These are phyloP conservation scores for Brachirus orientalis DNA, from an alignment of 2,113 vertebrate species.

Conservation along the genomic window DNA sequence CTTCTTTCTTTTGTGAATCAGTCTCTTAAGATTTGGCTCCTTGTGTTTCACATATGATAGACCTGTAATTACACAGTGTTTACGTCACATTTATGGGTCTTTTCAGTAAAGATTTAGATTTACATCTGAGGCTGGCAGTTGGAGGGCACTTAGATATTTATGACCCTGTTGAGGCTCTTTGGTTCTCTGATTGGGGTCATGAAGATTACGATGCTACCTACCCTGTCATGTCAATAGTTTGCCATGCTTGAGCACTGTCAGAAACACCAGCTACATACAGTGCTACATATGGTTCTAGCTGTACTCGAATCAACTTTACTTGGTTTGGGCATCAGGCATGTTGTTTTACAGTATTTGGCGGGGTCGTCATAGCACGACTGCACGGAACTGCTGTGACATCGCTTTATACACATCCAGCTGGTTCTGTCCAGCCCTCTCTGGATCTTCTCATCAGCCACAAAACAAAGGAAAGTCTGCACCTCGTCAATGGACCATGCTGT, in stretches of 20 bases:
- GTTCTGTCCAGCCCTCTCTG: too few relatives aligned
- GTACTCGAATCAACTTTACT: too few relatives aligned
- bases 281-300: too few relatives aligned
- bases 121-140: neutral
- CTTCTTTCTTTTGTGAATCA: constrained; percentile 19
- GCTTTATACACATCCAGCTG: too few relatives aligned
- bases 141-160: constrained; percentile 19
- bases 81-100: constrained; percentile 12
- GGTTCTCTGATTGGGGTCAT: constrained; percentile 12
- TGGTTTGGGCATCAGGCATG: too few relatives aligned
- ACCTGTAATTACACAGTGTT: constrained; percentile 13
- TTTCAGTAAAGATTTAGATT: constrained; percentile 6
- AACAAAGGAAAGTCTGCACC: too few relatives aligned
- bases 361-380: too few relatives aligned
- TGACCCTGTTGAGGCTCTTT: constrained; percentile 4
- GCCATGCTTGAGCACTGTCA: neutral
- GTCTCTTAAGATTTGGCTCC: constrained; percentile 11
- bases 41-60: constrained; percentile 35
- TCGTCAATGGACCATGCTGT: too few relatives aligned
- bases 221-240: neutral
- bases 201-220: neutral
- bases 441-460: too few relatives aligned
- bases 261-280: constrained; percentile 5
- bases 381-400: too few relatives aligned
- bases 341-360: too few relatives aligned